Percentiles rank a stretch among this genome's conserved stretches.
phyloP scores from a whole-genome alignment of 2,888 invertebrate genomes.

The Sisyra nigra region DNA sequence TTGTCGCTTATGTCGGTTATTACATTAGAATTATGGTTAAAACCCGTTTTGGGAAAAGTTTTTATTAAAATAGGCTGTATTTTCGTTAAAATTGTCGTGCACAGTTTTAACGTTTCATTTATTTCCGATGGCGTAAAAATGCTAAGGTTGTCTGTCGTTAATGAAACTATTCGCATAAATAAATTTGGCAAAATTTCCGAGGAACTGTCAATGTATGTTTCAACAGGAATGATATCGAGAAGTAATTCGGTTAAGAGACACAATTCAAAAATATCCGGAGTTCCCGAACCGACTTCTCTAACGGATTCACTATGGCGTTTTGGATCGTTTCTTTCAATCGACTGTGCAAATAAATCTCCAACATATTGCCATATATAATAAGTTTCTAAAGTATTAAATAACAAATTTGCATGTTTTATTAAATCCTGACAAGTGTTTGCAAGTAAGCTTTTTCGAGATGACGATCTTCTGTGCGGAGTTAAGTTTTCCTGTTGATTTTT shows the following conservation, averaged over 20 bases:
- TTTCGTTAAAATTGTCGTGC: conserved; percentile 55
- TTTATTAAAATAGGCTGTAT: conserved; percentile 48
- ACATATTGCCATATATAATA: conserved; percentile 75
- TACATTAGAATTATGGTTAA: background rate
- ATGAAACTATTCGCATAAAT: conserved; percentile 45
- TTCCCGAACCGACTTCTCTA: conserved; percentile 42
- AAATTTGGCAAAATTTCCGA: conserved; percentile 64
- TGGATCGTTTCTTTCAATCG: conserved; percentile 14
- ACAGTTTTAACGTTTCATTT: conserved; percentile 44
- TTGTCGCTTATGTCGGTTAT: background rate
- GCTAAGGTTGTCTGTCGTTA: conserved; percentile 38
- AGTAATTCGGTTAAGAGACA: conserved; percentile 59
- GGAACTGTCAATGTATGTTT: conserved; percentile 61
- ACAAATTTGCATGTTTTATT: conserved; percentile 65
- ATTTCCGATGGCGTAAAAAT: conserved; percentile 42
- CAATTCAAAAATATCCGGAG: conserved; percentile 48
- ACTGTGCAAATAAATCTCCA: conserved; percentile 41
- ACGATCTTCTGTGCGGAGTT: conserved; percentile 1
- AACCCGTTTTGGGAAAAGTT: conserved; percentile 4
- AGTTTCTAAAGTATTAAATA: conserved; percentile 71
- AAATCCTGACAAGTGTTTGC: conserved; percentile 44
- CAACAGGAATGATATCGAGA: conserved; percentile 56
- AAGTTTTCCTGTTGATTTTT: conserved; percentile 15
- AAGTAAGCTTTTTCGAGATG: conserved; percentile 18
- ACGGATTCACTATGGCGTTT: conserved; percentile 14